Base-by-base conservation (phyloP, 30 jellyfish, hydroid and myxozoan species). In the Calvadosia cruxmelitensis region DNA sequence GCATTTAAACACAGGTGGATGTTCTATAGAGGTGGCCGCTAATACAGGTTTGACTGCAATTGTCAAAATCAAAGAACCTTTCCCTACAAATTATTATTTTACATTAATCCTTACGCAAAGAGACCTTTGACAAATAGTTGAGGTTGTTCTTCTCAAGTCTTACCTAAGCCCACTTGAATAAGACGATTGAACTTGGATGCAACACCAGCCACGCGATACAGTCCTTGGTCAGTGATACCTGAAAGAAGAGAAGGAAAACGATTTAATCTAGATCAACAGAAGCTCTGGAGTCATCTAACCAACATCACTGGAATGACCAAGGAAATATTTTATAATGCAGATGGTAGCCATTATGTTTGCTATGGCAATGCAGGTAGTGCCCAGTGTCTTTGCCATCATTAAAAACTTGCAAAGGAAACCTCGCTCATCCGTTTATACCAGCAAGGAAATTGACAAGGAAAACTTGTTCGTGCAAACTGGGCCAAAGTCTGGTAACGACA, bases 141-240 rank as follows among this genome's bases (percentile, higher is more conserved):
- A 12, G 3, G 3, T 53, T 28, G 27, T 13, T 53, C 27, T 28
- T 3, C 27, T 53, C 27, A 12, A 13, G 3, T 53, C 84, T 15
- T 67, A 89, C 98, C 98, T 33, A 89, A 31, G 23, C 95, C 98
- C 35, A 69, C 27, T 53, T 77, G 71, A 50, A 89, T 64, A 10
- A 89, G 71, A 71, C 72, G 75, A 52, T 68, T 89, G 75, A 79
- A 89, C 63, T 81, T 89, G 10, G 98, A 89, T 0, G 95, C 71
- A 3, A 89, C 98, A 24, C 98, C 98, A 63, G 98, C 98, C 16
- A 89, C 53, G 63, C 98, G 50, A 83, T 89, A 89, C 25, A 89
- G 34, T 27, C 98, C 98, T 73, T 89, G 95, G 61, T 89, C 98
- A 3, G 76, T 81, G 25, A 89, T 31, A 52, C 98, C 98, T 89